Conservation (phyloP, 2,113 vertebrate genomes). For the Climacteris rufus region DNA sequence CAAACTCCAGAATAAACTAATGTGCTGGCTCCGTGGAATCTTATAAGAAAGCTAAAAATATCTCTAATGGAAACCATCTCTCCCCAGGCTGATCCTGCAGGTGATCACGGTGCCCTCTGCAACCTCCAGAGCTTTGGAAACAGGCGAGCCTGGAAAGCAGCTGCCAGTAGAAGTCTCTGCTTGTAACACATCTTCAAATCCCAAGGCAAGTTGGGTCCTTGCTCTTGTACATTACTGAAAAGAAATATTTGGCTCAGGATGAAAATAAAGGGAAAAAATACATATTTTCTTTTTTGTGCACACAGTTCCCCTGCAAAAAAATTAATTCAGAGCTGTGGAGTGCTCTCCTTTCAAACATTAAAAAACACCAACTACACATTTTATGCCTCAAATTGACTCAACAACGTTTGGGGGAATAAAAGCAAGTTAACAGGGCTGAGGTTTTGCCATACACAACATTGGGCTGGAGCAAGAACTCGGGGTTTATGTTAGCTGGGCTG, state of each 20-base stretch:
- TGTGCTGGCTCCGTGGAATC: background rate
- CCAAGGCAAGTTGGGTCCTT: fast-evolving
- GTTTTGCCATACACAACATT: background rate
- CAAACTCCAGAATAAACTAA: background rate
- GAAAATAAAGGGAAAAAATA: background rate
- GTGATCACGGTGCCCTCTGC: background rate
- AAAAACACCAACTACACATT: background rate
- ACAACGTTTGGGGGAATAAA: background rate
- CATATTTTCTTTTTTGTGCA: background rate
- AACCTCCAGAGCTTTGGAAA: background rate
- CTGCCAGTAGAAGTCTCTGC: background rate
- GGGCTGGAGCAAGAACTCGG: background rate
- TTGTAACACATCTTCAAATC: background rate
- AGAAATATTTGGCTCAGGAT: background rate
- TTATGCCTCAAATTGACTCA: background rate
- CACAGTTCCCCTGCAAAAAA: background rate
- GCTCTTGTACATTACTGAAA: background rate
- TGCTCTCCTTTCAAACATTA: background rate
- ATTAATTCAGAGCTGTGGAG: background rate
- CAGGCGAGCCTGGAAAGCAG: background rate
- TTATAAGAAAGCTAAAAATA: background rate
- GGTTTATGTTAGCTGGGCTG: background rate
- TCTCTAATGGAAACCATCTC: background rate
- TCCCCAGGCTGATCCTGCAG: background rate
- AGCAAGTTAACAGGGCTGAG: background rate